Percentiles rank a stretch among this genome's conserved stretches.
Conservation (phyloP, 1,140 invertebrate species). For the Pseudachorutes palmiensis region DNA sequence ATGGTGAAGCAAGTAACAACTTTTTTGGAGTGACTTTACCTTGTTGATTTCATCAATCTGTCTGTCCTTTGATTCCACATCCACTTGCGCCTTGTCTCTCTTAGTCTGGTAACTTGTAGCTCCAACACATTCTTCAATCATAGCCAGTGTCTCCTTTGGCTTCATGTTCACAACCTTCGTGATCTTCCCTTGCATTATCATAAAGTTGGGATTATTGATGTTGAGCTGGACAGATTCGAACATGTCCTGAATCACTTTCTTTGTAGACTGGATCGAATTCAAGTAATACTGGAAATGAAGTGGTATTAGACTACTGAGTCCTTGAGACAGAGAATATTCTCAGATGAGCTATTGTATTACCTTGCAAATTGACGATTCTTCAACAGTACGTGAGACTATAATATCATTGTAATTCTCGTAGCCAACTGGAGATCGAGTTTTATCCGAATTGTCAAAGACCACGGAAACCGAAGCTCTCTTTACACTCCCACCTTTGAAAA, state of each 20-base stretch:
- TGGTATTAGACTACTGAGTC: too few relatives aligned
- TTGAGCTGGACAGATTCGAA: slow-evolving; percentile 96
- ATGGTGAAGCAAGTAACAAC: neutral
- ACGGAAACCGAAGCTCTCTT: slow-evolving; percentile 94
- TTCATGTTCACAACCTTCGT: slow-evolving; percentile 99
- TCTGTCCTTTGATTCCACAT: slow-evolving; percentile 88
- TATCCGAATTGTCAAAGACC: slow-evolving; percentile 87
- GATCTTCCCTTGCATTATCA: slow-evolving; percentile 99
- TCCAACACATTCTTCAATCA: slow-evolving; percentile 99
- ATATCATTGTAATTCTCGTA: slow-evolving; percentile 91
- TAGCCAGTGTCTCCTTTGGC: slow-evolving; percentile 90
- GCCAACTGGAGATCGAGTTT: slow-evolving; percentile 65
- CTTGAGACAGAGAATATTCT: too few relatives aligned
- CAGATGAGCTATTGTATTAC: too few relatives aligned
- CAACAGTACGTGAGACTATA: slow-evolving; percentile 79
- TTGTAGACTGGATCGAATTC: slow-evolving; percentile 41
- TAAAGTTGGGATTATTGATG: slow-evolving; percentile 98
- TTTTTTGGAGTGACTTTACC: slow-evolving; percentile 47
- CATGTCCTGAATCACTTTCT: slow-evolving; percentile 83
- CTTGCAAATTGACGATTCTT: too few relatives aligned
- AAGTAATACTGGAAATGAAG: slow-evolving; percentile 35
- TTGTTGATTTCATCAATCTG: slow-evolving; percentile 79
- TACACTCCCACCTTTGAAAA: slow-evolving; percentile 95
- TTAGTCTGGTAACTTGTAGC: slow-evolving; percentile 95
- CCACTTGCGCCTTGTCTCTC: slow-evolving; percentile 75